Evolutionary conservation across 2,888 invertebrate genomes (phyloP).

Genomic region (Spodoptera littoralis): DNA sequence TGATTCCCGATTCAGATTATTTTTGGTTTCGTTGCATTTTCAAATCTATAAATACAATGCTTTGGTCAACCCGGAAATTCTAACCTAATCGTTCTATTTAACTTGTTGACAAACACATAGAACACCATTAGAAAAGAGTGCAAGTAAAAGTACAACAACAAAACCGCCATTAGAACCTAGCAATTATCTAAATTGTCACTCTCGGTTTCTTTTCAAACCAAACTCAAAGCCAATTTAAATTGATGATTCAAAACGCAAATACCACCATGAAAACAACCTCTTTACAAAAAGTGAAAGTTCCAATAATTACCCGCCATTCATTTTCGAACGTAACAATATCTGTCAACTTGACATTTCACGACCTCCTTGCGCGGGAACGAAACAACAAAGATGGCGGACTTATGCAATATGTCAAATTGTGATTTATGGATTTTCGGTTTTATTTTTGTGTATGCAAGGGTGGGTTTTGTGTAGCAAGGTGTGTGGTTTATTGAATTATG

Average conservation of each 20-base stretch:
- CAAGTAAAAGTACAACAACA: constrained; percentile 7
- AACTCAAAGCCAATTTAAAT: constrained; percentile 10
- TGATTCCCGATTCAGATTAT: too few relatives aligned
- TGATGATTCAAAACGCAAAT: constrained; percentile 22
- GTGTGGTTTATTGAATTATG: too few relatives aligned
- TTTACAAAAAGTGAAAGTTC: constrained; percentile 59
- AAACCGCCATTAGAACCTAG: background rate
- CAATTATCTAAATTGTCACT: constrained; percentile 5
- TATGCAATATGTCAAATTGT: constrained; percentile 39
- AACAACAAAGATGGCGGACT: constrained; percentile 30
- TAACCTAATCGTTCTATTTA: too few relatives aligned
- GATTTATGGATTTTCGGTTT: constrained; percentile 18
- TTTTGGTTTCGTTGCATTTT: too few relatives aligned
- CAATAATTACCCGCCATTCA: constrained; percentile 42
- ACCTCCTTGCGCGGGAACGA: constrained; percentile 27
- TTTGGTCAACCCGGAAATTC: too few relatives aligned
- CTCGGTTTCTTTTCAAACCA: constrained; percentile 17
- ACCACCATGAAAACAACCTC: constrained; percentile 43
- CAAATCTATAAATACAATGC: too few relatives aligned
- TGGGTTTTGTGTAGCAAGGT: too few relatives aligned
- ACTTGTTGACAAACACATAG: too few relatives aligned
- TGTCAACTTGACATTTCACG: constrained; percentile 53
- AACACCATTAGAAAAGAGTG: too few relatives aligned
- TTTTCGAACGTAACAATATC: constrained; percentile 50
- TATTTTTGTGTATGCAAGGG: background rate